A percentile compares a stretch with the other conserved stretches of the same genome.
These are phyloP conservation scores for Germaria angustata DNA, from an alignment of 2,888 invertebrate genomes.

Conservation along the genomic window DNA sequence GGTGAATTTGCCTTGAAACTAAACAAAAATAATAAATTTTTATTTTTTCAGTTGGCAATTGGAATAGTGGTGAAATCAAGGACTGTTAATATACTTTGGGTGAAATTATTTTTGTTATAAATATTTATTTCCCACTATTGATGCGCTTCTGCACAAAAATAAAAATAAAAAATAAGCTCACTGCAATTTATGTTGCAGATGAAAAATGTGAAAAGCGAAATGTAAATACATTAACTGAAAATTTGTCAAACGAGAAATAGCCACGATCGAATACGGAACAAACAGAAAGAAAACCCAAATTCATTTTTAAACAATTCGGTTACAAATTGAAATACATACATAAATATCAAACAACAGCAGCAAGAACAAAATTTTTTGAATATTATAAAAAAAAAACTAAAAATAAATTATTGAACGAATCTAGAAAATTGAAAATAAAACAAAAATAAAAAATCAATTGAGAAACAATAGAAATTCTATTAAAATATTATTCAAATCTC, in stretches of 20 bases:
- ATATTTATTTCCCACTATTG: background rate
- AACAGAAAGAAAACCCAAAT: slow-evolving; percentile 23
- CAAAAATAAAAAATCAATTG: slow-evolving; percentile 18
- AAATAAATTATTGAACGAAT: slow-evolving; percentile 53
- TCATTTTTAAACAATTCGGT: slow-evolving; percentile 7
- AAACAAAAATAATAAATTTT: too few relatives aligned
- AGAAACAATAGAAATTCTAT: slow-evolving; percentile 8
- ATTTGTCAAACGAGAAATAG: slow-evolving; percentile 61
- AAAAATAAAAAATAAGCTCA: slow-evolving; percentile 14
- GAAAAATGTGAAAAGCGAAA: slow-evolving; percentile 31
- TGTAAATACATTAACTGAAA: slow-evolving; percentile 58
- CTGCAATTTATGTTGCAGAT: slow-evolving; percentile 24
- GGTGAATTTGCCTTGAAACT: too few relatives aligned
- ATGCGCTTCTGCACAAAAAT: slow-evolving; percentile 24
- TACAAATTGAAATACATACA: slow-evolving; percentile 3
- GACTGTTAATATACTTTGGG: too few relatives aligned
- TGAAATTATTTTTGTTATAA: too few relatives aligned
- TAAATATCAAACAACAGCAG: slow-evolving; percentile 5
- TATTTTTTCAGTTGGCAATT: too few relatives aligned
- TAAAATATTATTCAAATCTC: too few relatives aligned
- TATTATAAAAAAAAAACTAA: slow-evolving; percentile 37
- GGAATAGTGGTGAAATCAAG: too few relatives aligned
- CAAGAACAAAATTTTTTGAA: slow-evolving; percentile 1
- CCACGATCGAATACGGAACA: slow-evolving; percentile 60
- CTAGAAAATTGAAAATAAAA: slow-evolving; percentile 35